Evolutionary conservation across 2,888 invertebrate genomes (phyloP), one percentile per base, ranked within the genome.

Genomic region (Drosophila conformis): DNA sequence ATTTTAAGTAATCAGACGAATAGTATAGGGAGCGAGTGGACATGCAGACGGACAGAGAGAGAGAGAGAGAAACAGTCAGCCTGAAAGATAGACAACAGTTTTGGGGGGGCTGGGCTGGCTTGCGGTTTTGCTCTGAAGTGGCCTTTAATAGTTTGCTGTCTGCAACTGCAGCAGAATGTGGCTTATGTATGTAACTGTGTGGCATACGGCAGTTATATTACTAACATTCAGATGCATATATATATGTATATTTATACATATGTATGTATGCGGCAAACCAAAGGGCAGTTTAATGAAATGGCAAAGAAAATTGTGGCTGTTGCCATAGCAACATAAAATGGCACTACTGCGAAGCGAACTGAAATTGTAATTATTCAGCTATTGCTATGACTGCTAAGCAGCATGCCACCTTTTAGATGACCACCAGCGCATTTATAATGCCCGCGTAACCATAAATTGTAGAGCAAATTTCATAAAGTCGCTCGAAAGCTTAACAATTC

Each of bases 61-160:
- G 27, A 63, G 35, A 54, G 42, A 63, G 31, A 56, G 29, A 64
- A 54, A 59, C 33, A 72, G 78, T 62, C 13, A 54, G 68, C 48
- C 60, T 40, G 67, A 46, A 64, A 36, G 58, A 59, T 36, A 42
- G 42, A 51, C 51, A 31, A 51, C 42, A 27, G 54, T 62, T 59
- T 60, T 11, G 27, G 33, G 57, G n/a, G 48, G 69, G 48, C 56
- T 69, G 63, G 59, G 62, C 63, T 54, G 82, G 82, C 74, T 72
- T 85, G 70, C 71, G 87, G 89, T 80, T 87, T 82, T 70, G 65
- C 69, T 70, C 73, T 82, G 85, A 87, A 85, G 88, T 87, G 85
- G 71, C 75, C 87, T 85, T 85, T 85, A 85, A 85, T 85, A 89
- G 85, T 87, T 89, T 75, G 80, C 85, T 80, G 85, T 85, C 85